These are phyloP conservation scores for Dorcus hopei DNA, from an alignment of 2,888 invertebrate species.

Conservation along the genomic window DNA sequence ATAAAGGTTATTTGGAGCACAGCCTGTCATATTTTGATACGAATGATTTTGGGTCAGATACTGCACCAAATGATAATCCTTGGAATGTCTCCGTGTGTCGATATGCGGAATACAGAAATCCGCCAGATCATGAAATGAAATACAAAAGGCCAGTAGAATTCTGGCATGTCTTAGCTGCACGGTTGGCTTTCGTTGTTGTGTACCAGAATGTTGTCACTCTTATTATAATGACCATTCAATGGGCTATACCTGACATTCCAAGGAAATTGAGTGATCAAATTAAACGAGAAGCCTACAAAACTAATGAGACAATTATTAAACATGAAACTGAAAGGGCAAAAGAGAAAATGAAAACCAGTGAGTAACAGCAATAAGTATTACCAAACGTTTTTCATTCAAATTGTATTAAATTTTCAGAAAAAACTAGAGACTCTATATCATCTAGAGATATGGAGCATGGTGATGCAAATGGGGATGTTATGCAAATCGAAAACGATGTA, in stretches of 20 bases:
- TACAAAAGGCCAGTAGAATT: conserved; percentile 65
- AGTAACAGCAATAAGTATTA: conserved; percentile 1
- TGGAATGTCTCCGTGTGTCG: conserved; percentile 51
- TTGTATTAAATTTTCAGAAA: background rate
- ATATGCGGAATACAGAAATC: conserved; percentile 69
- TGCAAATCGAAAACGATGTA: conserved; percentile 12
- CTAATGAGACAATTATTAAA: conserved; percentile 71
- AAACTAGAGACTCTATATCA: conserved; percentile 12
- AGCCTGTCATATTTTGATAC: conserved; percentile 66
- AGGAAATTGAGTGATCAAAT: conserved; percentile 67
- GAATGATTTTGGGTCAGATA: conserved; percentile 54
- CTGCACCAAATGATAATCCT: conserved; percentile 36
- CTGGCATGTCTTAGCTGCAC: conserved; percentile 72
- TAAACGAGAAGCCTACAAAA: conserved; percentile 67
- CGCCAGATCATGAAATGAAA: conserved; percentile 50
- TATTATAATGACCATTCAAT: conserved; percentile 68
- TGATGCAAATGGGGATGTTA: conserved; percentile 18
- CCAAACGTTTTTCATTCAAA: background rate
- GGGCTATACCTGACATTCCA: conserved; percentile 76
- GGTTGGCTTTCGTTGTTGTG: conserved; percentile 71
- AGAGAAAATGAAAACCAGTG: conserved; percentile 21
- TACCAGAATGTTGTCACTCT: conserved; percentile 78
- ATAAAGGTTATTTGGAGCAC: conserved; percentile 66
- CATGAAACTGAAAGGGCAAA: conserved; percentile 60
- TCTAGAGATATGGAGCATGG: conserved; percentile 13